Percentiles rank a stretch among this genome's conserved stretches.
phyloP scores from a whole-genome alignment of 2,888 invertebrate species.

The Pheosia gnoma region DNA sequence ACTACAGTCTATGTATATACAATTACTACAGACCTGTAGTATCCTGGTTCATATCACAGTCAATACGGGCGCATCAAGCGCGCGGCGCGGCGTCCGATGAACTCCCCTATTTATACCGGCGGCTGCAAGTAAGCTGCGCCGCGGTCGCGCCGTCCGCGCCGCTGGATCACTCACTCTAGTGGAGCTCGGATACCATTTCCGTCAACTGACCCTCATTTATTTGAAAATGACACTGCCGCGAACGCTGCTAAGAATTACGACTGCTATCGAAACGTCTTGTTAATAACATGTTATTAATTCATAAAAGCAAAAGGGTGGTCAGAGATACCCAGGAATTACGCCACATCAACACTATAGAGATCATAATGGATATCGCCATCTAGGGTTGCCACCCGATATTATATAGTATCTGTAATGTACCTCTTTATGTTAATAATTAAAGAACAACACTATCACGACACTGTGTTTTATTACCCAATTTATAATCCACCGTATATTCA shows the following conservation, averaged over 20 bases:
- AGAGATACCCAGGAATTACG: no score
- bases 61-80: slow-evolving; percentile 6
- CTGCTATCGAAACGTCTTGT: neutral
- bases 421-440: no score
- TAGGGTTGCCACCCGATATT: no score
- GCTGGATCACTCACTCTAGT: neutral
- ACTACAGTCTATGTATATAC: no score
- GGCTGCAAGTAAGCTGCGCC: slow-evolving; percentile 1
- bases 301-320: no score
- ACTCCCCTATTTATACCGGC: slow-evolving; percentile 18
- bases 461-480: no score
- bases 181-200: neutral
- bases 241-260: neutral
- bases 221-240: neutral
- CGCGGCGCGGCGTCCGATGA: slow-evolving; percentile 15
- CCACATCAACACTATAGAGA: no score
- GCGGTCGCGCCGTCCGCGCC: slow-evolving; percentile 1
- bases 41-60: neutral
- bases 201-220: neutral
- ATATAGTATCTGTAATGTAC: no score
- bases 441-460: no score
- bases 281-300: no score
- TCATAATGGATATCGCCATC: no score
- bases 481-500: no score
- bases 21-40: neutral